phyloP scores from a whole-genome alignment of 2,888 invertebrate genomes.

The Apodemia zela region DNA sequence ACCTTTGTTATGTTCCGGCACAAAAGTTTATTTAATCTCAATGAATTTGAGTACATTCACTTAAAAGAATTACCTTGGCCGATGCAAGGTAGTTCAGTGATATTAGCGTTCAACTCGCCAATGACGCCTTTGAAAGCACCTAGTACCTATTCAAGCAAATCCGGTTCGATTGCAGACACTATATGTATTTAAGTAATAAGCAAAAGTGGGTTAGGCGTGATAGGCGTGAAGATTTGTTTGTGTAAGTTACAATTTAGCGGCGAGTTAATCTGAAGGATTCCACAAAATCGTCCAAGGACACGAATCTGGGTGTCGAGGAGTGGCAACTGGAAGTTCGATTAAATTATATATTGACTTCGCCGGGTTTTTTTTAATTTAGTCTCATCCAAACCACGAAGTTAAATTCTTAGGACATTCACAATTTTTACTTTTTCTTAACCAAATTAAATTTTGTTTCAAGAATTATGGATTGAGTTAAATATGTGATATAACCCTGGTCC shows the following conservation, averaged over 20 bases:
- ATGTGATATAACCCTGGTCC: too few relatives aligned
- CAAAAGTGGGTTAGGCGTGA: constrained; percentile 2
- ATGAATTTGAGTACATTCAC: constrained; percentile 62
- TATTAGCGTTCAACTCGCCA: constrained; percentile 65
- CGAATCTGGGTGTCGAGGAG: too few relatives aligned
- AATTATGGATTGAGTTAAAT: too few relatives aligned
- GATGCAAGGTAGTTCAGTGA: constrained; percentile 74
- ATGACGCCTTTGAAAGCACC: constrained; percentile 68
- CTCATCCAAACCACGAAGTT: too few relatives aligned
- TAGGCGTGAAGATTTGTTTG: background rate
- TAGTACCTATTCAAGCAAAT: constrained; percentile 51
- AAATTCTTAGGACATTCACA: too few relatives aligned
- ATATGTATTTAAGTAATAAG: constrained; percentile 4
- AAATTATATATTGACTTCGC: too few relatives aligned
- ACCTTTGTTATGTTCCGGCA: constrained; percentile 24
- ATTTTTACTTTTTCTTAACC: too few relatives aligned
- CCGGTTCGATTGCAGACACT: constrained; percentile 40
- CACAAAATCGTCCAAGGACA: background rate
- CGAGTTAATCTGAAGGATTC: background rate
- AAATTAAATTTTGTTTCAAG: too few relatives aligned
- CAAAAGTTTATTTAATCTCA: constrained; percentile 28
- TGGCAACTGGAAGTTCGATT: too few relatives aligned
- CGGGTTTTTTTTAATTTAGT: background rate
- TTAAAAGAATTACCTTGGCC: constrained; percentile 64
- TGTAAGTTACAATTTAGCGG: background rate